These are phyloP conservation scores for Marmota monax DNA, from an alignment of 2,113 vertebrate species.

Conservation along the genomic window DNA sequence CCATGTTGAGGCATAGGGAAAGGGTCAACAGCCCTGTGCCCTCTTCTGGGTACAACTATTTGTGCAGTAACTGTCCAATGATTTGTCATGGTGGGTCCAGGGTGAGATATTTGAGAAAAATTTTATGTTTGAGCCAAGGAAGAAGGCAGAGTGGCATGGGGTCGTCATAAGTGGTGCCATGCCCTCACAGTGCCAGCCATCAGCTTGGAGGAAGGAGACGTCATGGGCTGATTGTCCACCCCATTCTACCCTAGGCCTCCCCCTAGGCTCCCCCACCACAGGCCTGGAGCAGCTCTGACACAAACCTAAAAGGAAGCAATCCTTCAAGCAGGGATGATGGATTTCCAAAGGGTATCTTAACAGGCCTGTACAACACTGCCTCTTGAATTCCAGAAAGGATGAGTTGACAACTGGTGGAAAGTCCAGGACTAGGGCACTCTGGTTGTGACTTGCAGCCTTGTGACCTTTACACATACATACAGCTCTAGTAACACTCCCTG, in stretches of 20 bases:
- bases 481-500: not conserved
- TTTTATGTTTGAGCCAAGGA: conserved; percentile 93
- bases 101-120: conserved; percentile 86
- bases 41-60: not conserved
- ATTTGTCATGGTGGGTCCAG: not conserved
- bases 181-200: conserved; percentile 90
- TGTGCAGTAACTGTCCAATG: not conserved
- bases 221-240: not conserved
- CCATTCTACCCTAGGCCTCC: not conserved
- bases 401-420: not conserved
- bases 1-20: no score
- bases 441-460: not conserved
- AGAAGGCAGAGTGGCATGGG: conserved; percentile 92
- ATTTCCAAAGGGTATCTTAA: not conserved
- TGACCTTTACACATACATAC: not conserved
- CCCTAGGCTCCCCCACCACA: not conserved
- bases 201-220: conserved; percentile 85
- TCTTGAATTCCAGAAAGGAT: not conserved
- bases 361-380: not conserved
- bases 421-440: not conserved
- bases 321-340: not conserved
- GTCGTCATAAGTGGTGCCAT: conserved; percentile 92
- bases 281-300: not conserved
- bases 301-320: not conserved
- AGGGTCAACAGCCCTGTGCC: not conserved